Evolutionary conservation across 2,888 invertebrate species (phyloP), one percentile per base, ranked within the genome.

Genomic region (Leptinotarsa haldemani): DNA sequence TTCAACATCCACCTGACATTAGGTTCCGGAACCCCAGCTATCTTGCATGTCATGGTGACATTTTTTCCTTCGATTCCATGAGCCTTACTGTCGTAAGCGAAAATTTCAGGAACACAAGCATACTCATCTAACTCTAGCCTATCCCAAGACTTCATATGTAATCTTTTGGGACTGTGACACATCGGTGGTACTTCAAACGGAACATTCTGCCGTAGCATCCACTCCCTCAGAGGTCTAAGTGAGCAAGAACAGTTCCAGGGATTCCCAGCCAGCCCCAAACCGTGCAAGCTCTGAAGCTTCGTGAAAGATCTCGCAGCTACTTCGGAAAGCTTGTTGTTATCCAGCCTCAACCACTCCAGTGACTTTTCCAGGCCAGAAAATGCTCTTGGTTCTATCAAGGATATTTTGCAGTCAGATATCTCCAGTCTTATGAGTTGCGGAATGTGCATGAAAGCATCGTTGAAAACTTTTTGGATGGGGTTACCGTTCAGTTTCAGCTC

Each of bases 191-290:
- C 89, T 46, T 90, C 93, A 71, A 92, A 92, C 7, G 95, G 95
- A 50, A 95, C 92, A 84, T 95, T 95, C 83, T 92, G 91, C 73
- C 90, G 89, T 76, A 93, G 87, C 93, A 95, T 94, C 95, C 95
- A 95, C 81, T 93, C 92, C 25, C 94, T 88, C 76, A 95, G 86
- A 0, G 94, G 93, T 70, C 94, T 89, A 74, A 95, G 85, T 40
- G 90, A 90, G 85, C 95, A 95, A 58, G 94, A 93, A 85, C 95
- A 95, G 85, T 94, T 93, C 94, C 95, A 95, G 0, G 93, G 94
- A 86, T 95, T 95, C 74, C 90, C 91, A n/a, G 93, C 92, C 78
- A 95, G 86, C 82, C 94, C 94, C 76, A 95, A 87, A 16, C 94
- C 94, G 83, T 94, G 93, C 69, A 95, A 87, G 77, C 91, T 92